These are phyloP conservation scores for Sisor rabdophorus DNA, from an alignment of 2,113 vertebrate species.

Conservation along the genomic window DNA sequence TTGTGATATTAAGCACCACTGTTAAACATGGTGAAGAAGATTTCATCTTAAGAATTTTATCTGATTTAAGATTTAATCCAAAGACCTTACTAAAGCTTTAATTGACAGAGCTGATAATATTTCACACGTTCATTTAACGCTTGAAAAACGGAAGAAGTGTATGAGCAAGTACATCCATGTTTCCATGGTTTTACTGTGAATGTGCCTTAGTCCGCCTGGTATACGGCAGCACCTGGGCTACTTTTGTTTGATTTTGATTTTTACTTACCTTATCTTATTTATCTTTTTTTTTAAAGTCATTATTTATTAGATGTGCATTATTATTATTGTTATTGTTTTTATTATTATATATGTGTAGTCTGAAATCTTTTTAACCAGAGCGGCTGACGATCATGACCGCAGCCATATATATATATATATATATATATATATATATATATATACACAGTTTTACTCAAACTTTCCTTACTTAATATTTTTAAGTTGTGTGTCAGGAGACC, in stretches of 20 bases:
- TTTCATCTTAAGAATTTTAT: neutral
- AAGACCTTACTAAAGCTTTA: too few relatives aligned
- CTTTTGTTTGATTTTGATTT: neutral
- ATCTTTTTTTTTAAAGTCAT: slow-evolving; percentile 13
- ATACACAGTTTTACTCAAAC: neutral
- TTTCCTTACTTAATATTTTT: too few relatives aligned
- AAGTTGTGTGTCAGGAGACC: neutral
- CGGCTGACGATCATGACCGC: neutral
- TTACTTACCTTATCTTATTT: slow-evolving; percentile 17
- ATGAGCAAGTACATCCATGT: slow-evolving; percentile 1
- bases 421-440: too few relatives aligned
- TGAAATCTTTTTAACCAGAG: neutral
- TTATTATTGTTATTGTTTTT: too few relatives aligned
- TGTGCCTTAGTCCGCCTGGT: slow-evolving; percentile 3
- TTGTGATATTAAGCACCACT: neutral
- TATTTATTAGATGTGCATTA: slow-evolving; percentile 20
- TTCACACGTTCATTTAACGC: neutral
- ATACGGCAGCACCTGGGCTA: neutral
- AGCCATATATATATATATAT: neutral
- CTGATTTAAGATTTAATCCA: too few relatives aligned
- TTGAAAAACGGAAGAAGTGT: neutral
- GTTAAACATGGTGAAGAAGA: neutral
- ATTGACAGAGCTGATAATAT: neutral
- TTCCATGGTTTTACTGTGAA: slow-evolving; percentile 19
- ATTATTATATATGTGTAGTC: neutral